phyloP scores from a whole-genome alignment of 2,797 vertebrate species.

The Gastrophryne carolinensis region DNA sequence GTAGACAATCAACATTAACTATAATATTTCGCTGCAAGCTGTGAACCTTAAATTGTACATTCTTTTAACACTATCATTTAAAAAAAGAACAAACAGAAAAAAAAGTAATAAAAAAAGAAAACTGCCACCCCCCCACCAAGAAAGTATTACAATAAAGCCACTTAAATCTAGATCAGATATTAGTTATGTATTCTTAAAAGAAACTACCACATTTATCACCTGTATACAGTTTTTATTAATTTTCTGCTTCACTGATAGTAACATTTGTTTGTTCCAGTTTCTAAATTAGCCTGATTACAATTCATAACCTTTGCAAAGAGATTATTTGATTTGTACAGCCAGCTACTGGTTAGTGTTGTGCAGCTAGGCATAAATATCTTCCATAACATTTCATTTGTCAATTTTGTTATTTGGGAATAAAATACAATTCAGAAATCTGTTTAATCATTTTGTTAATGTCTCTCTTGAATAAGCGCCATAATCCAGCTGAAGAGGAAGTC shows the following conservation, averaged over 20 bases:
- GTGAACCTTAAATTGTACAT: too few species aligned
- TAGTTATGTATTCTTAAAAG: background rate
- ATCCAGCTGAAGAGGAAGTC: too few species aligned
- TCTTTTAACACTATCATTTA: too few species aligned
- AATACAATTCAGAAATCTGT: background rate
- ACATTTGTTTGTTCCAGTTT: conserved; percentile 24
- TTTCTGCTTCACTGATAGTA: conserved; percentile 16
- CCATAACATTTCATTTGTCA: conserved; percentile 2
- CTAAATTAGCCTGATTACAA: background rate
- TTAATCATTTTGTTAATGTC: too few species aligned
- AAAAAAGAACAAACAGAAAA: too few species aligned
- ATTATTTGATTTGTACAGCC: conserved; percentile 10
- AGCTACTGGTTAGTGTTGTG: conserved; percentile 25
- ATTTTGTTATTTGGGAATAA: conserved; percentile 12
- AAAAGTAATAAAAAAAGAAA: too few species aligned
- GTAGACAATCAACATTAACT: too few species aligned
- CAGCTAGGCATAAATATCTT: conserved; percentile 1
- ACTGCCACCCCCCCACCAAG: too few species aligned
- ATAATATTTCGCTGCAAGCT: too few species aligned
- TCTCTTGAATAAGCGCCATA: too few species aligned
- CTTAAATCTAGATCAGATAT: background rate
- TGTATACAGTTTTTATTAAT: conserved; percentile 6
- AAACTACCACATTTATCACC: background rate
- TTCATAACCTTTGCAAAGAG: conserved; percentile 18
- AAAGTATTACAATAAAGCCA: too few species aligned